A percentile compares a stretch with the other conserved stretches of the same genome.
These are phyloP conservation scores for Aporrectodea caliginosa DNA, from an alignment of 1,140 invertebrate genomes.

Conservation along the genomic window DNA sequence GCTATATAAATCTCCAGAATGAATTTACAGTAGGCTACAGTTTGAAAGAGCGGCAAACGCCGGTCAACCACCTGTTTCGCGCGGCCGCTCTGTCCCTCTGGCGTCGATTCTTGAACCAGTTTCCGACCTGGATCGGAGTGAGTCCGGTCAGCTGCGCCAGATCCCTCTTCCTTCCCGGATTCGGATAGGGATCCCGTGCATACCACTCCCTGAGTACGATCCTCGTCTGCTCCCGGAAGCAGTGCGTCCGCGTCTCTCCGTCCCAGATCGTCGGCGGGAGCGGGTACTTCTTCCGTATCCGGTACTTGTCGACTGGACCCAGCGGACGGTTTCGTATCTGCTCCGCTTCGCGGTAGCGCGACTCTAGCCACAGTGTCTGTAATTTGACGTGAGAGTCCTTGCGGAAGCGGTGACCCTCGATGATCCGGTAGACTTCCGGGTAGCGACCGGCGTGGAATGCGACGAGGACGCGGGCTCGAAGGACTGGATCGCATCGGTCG, in stretches of 20 bases:
- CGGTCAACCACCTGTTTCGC: constrained; percentile 81
- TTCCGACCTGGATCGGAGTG: constrained; percentile 98
- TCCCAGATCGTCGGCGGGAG: constrained; percentile 98
- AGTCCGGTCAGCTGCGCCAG: constrained; percentile 93
- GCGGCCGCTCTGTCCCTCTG: constrained; percentile 97
- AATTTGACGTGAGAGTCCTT: constrained; percentile 94
- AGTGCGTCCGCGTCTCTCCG: constrained; percentile 99
- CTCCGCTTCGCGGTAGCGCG: constrained; percentile 97
- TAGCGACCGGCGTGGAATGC: constrained; percentile 92
- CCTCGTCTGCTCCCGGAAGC: constrained; percentile 96
- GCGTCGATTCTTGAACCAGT: constrained; percentile 99
- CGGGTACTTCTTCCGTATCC: constrained; percentile 98
- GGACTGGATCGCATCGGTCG: constrained; percentile 82
- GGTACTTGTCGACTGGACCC: constrained; percentile 98
- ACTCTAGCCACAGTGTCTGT: constrained; percentile 92
- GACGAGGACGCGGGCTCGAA: constrained; percentile 91
- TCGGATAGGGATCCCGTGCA: constrained; percentile 97
- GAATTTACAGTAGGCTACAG: too few relatives aligned
- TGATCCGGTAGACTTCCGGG: constrained; percentile 88
- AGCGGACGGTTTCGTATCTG: constrained; percentile 88
- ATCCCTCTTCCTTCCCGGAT: constrained; percentile 97
- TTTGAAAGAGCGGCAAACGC: too few relatives aligned
- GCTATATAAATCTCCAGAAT: too few relatives aligned
- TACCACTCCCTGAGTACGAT: constrained; percentile 95
- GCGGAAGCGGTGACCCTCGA: constrained; percentile 94